Conservation (phyloP, 2,797 vertebrate genomes). For the Pangasius larnaudii region DNA sequence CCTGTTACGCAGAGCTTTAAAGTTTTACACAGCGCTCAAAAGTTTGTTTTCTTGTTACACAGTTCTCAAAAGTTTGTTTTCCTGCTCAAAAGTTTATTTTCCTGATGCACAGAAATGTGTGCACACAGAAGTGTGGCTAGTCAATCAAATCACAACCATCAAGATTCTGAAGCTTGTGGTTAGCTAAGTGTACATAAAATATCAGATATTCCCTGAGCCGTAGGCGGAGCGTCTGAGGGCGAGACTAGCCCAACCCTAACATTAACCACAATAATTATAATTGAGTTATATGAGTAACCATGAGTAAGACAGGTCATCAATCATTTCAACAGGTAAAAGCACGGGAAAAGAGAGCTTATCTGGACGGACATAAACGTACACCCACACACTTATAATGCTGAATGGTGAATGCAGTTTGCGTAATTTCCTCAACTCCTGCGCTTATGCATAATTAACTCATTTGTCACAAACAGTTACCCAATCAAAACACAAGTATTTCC, state of each 20-base stretch:
- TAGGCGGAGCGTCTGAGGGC: background rate
- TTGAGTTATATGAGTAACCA: background rate
- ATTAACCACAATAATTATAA: slow-evolving; percentile 19
- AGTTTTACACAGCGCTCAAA: background rate
- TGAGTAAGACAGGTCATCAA: slow-evolving; percentile 12
- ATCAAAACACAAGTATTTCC: slow-evolving; percentile 32
- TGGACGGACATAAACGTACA: slow-evolving; percentile 15
- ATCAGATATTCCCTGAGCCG: background rate
- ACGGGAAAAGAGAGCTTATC: background rate
- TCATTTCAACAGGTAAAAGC: slow-evolving; percentile 28
- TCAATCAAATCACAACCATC: background rate
- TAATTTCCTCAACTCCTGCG: slow-evolving; percentile 17
- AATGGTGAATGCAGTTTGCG: slow-evolving; percentile 16
- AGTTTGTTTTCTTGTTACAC: background rate
- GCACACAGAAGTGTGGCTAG: background rate
- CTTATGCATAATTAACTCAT: slow-evolving; percentile 45
- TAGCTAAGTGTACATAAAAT: background rate
- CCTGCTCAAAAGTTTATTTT: background rate
- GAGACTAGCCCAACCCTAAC: background rate
- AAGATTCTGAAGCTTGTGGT: background rate
- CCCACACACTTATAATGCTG: background rate
- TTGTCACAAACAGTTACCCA: slow-evolving; percentile 48
- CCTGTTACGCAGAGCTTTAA: background rate
- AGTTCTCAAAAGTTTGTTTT: background rate
- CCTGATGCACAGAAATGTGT: background rate